phyloP scores from a whole-genome alignment of 2,797 vertebrate genomes.

The Hylomyscus alleni region DNA sequence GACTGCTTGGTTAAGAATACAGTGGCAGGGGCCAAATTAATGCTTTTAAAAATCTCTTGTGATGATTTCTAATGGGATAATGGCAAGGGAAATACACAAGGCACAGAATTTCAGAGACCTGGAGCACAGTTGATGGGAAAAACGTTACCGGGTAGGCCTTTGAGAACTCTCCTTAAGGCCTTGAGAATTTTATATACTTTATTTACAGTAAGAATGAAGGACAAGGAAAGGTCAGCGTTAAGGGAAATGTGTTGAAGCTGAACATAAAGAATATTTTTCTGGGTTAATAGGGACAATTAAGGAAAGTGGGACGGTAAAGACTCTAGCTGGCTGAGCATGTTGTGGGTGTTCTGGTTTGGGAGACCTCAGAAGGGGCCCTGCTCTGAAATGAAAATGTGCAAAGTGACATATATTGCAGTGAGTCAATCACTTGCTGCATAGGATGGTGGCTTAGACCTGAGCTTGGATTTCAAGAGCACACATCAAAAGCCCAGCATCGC shows the following conservation, averaged over 20 bases:
- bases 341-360: neutral
- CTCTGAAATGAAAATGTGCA: neutral
- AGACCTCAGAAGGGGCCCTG: neutral
- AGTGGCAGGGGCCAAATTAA: conserved; percentile 46
- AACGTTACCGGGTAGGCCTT: neutral
- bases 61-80: conserved; percentile 67
- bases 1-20: conserved; percentile 49
- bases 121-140: conserved; percentile 35
- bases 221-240: neutral
- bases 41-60: conserved; percentile 55
- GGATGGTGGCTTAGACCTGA: too few species aligned
- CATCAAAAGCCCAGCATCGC: too few species aligned
- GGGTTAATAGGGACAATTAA: neutral
- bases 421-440: neutral
- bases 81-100: conserved; percentile 24
- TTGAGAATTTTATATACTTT: conserved; percentile 47
- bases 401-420: neutral
- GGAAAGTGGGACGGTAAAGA: neutral
- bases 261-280: conserved; percentile 21
- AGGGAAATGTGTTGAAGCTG: conserved; percentile 21
- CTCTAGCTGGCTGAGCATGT: neutral
- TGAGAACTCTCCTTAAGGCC: conserved; percentile 39
- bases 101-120: conserved; percentile 22
- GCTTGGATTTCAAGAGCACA: neutral
- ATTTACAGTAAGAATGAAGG: conserved; percentile 1